phyloP scores from a whole-genome alignment of 2,113 vertebrate species.

The Bos taurus region ARS-UCD2.0 NC_037338.1:99983001-99983500 shows the following conservation, averaged over 20 bases:
- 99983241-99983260: background rate
- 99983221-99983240: background rate
- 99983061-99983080: too few relatives aligned
- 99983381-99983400: background rate
- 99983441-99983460: background rate
- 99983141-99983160: background rate
- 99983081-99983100: background rate
- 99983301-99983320: background rate
- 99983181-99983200: fast-evolving
- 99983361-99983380: background rate
- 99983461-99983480: background rate
- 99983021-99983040: fast-evolving
- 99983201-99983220: background rate
- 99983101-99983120: background rate
- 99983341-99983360: background rate
- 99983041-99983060: background rate
- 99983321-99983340: background rate
- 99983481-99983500: background rate
- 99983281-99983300: background rate
- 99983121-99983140: background rate
- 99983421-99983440: background rate
- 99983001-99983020: background rate
- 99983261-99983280: background rate
- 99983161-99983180: background rate
- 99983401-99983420: background rate